Evolutionary conservation across 2,113 vertebrate genomes (phyloP).

Genomic region (Sceloporus undulatus): DNA sequence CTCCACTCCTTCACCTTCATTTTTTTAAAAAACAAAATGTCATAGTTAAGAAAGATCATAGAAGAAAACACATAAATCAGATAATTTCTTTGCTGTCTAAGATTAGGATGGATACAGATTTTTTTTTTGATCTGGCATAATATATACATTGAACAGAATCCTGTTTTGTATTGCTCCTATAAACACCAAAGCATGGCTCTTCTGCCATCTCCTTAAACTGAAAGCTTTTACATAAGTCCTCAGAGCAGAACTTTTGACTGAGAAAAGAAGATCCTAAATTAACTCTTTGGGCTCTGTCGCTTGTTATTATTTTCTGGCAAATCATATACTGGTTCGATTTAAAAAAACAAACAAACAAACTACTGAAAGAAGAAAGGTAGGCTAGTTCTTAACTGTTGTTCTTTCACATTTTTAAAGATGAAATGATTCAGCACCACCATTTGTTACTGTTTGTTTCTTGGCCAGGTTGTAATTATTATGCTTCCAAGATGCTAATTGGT

Average conservation of each 20-base stretch:
- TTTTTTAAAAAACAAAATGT: slow-evolving; percentile 58
- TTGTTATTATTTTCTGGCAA: slow-evolving; percentile 42
- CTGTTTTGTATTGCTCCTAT: slow-evolving; percentile 82
- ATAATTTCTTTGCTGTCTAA: slow-evolving; percentile 79
- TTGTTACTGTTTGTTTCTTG: slow-evolving; percentile 74
- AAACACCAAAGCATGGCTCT: slow-evolving; percentile 78
- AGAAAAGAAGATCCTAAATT: slow-evolving; percentile 54
- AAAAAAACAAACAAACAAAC: slow-evolving; percentile 26
- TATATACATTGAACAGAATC: slow-evolving; percentile 82
- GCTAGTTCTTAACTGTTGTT: slow-evolving; percentile 73
- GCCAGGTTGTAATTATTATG: slow-evolving; percentile 68
- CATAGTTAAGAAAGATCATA: slow-evolving; percentile 76
- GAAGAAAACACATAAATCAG: slow-evolving; percentile 79
- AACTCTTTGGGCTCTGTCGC: slow-evolving; percentile 68
- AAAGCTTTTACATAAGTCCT: slow-evolving; percentile 68
- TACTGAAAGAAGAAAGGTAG: slow-evolving; percentile 41
- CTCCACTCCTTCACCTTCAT: background rate
- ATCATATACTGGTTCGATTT: slow-evolving; percentile 52
- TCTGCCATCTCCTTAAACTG: slow-evolving; percentile 72
- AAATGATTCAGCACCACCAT: slow-evolving; percentile 67
- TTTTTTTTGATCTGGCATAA: slow-evolving; percentile 82
- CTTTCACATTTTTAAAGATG: slow-evolving; percentile 61
- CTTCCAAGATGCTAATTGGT: slow-evolving; percentile 68
- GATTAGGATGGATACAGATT: slow-evolving; percentile 81
- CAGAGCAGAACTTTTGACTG: slow-evolving; percentile 51